Percentiles rank a stretch among this genome's conserved stretches.
phyloP scores from a whole-genome alignment of 1,140 invertebrate species.

The Trachelipus rathkii region DNA sequence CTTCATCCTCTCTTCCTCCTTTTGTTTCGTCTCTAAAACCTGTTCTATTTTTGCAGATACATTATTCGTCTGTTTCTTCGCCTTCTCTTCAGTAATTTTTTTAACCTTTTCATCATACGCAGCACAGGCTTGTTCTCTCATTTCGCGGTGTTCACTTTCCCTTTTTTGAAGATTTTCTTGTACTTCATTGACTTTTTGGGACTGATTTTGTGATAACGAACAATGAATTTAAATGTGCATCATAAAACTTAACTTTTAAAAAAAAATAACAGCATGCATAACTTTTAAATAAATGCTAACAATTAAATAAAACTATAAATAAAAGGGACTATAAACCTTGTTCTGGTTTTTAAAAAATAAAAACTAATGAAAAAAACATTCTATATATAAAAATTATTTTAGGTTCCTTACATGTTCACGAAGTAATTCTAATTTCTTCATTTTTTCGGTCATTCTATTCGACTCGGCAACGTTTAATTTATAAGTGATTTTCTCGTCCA shows the following conservation, averaged over 20 bases:
- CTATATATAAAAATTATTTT: neutral
- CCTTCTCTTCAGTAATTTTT: conserved; percentile 37
- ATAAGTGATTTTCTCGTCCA: conserved; percentile 64
- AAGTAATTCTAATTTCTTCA: conserved; percentile 71
- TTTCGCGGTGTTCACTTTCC: conserved; percentile 36
- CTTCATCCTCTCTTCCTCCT: conserved; percentile 37
- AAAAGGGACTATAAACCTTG: neutral
- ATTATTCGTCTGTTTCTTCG: conserved; percentile 12
- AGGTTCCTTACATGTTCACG: conserved; percentile 69
- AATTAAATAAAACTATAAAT: neutral
- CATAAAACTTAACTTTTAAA: neutral
- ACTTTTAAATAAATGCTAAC: neutral
- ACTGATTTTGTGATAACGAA: conserved; percentile 25
- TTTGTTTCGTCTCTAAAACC: conserved; percentile 31
- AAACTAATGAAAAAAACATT: neutral
- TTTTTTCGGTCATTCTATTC: conserved; percentile 72
- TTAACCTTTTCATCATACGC: conserved; percentile 34
- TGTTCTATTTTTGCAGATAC: conserved; percentile 35
- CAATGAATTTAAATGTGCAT: conserved; percentile 20
- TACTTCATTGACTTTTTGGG: conserved; percentile 33
- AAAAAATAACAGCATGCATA: neutral
- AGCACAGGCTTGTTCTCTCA: conserved; percentile 29
- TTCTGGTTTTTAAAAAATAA: neutral
- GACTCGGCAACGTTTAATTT: conserved; percentile 68
- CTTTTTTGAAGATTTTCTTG: conserved; percentile 40